Evolutionary conservation across 2,888 invertebrate species (phyloP).

Genomic region (Galerucella pusilla): DNA sequence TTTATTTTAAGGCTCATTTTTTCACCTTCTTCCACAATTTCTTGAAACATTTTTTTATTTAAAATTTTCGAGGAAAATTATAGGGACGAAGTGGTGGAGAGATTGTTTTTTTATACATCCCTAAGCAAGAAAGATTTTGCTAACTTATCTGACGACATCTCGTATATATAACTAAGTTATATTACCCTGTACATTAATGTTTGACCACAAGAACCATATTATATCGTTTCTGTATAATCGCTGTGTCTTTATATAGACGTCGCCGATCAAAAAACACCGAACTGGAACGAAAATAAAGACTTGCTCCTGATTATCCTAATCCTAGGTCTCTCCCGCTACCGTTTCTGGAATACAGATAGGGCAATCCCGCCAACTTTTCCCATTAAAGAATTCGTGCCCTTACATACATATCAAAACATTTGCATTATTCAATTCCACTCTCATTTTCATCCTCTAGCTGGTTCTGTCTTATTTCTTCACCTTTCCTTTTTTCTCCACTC

Average conservation of each 20-base stretch:
- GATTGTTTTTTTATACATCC: too few species aligned
- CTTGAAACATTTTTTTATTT: too few species aligned
- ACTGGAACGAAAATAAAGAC: slow-evolving; percentile 58
- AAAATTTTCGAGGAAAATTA: not conserved
- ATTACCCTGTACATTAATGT: not conserved
- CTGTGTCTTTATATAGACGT: not conserved
- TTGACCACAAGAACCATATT: not conserved
- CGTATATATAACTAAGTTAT: too few species aligned
- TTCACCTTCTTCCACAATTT: too few species aligned
- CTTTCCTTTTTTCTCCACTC: not conserved
- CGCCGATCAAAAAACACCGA: slow-evolving; percentile 47
- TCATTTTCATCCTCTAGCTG: slow-evolving; percentile 42
- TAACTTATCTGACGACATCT: too few species aligned
- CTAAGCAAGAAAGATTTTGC: too few species aligned
- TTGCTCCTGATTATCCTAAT: slow-evolving; percentile 59
- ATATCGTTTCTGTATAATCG: not conserved
- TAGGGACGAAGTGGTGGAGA: too few species aligned
- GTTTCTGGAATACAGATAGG: slow-evolving; percentile 62
- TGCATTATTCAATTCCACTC: slow-evolving; percentile 61
- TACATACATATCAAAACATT: slow-evolving; percentile 62
- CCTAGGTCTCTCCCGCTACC: slow-evolving; percentile 52
- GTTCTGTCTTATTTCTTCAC: slow-evolving; percentile 12
- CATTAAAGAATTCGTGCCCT: slow-evolving; percentile 61
- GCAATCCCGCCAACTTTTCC: slow-evolving; percentile 60
- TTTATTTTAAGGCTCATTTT: too few species aligned